Evolutionary conservation across 1,140 invertebrate species (phyloP).

Genomic region (Venturia canescens): DNA sequence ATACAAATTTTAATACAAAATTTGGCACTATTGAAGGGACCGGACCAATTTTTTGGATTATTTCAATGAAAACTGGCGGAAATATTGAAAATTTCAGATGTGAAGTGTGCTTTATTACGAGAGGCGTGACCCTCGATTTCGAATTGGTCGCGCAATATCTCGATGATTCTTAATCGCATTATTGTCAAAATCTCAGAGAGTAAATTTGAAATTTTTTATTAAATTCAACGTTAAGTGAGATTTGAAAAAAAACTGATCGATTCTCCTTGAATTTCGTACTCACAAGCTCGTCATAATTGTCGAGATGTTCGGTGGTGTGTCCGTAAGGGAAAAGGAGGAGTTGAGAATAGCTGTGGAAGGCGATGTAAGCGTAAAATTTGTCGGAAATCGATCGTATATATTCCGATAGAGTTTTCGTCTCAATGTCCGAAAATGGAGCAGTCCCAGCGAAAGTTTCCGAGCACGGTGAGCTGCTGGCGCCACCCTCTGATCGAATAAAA

Average conservation of each 20-base stretch:
- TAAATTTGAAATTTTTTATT: too few relatives aligned
- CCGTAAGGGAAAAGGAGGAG: conserved; percentile 85
- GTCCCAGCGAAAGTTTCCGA: conserved; percentile 84
- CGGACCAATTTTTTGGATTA: too few relatives aligned
- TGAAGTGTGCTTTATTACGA: too few relatives aligned
- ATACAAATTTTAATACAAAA: too few relatives aligned
- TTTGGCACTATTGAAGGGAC: too few relatives aligned
- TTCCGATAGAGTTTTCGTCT: conserved; percentile 80
- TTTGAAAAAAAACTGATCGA: neutral
- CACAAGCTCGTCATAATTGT: conserved; percentile 82
- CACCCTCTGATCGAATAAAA: conserved; percentile 75
- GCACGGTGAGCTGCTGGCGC: conserved; percentile 83
- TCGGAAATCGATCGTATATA: conserved; percentile 76
- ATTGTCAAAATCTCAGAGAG: neutral
- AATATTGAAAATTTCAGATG: too few relatives aligned
- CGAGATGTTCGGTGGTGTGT: conserved; percentile 77
- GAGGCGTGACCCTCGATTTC: too few relatives aligned
- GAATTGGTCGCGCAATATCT: too few relatives aligned
- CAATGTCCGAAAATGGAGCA: conserved; percentile 85
- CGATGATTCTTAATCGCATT: neutral
- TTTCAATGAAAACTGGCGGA: too few relatives aligned
- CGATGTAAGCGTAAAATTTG: conserved; percentile 83
- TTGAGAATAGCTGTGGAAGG: conserved; percentile 88
- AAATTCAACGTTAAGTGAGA: too few relatives aligned
- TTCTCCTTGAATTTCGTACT: conserved; percentile 52